phyloP scores from a whole-genome alignment of 2,797 vertebrate species.

The Anableps anableps region DNA sequence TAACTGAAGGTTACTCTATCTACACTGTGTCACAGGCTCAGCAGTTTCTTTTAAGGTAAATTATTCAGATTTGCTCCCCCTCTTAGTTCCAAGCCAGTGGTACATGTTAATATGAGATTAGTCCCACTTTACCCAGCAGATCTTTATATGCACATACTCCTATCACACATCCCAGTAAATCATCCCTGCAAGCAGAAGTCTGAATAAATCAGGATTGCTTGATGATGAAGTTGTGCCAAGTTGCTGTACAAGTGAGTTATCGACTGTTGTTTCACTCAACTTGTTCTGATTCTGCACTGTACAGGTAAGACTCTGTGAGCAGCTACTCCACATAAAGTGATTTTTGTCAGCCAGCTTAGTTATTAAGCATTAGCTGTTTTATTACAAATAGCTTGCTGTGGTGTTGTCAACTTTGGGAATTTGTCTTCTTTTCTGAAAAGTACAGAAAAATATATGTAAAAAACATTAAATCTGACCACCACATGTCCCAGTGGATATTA shows the following conservation, averaged over 20 bases:
- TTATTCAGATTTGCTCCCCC: conserved; percentile 68
- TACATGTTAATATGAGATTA: conserved; percentile 73
- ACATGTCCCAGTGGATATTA: too few relatives aligned
- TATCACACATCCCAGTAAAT: conserved; percentile 44
- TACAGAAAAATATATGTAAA: background rate
- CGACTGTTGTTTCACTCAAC: conserved; percentile 14
- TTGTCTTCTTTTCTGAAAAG: background rate
- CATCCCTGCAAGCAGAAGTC: conserved; percentile 35
- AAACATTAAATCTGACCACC: too few relatives aligned
- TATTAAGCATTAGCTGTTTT: too few relatives aligned
- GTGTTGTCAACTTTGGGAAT: background rate
- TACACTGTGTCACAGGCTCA: conserved; percentile 41
- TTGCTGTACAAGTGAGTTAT: conserved; percentile 11
- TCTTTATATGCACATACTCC: conserved; percentile 46
- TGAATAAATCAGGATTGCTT: conserved; percentile 43
- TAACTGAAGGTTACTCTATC: conserved; percentile 49
- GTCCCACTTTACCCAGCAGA: conserved; percentile 60
- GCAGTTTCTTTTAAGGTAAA: conserved; percentile 59
- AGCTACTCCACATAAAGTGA: too few relatives aligned
- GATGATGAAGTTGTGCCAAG: conserved; percentile 35
- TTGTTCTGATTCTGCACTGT: conserved; percentile 16
- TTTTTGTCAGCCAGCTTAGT: too few relatives aligned
- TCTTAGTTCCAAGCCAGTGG: conserved; percentile 68
- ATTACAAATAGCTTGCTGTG: too few relatives aligned
- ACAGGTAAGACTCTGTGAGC: background rate